phyloP scores from a whole-genome alignment of 2,888 invertebrate genomes.

The Caenorhabditis angaria region DNA sequence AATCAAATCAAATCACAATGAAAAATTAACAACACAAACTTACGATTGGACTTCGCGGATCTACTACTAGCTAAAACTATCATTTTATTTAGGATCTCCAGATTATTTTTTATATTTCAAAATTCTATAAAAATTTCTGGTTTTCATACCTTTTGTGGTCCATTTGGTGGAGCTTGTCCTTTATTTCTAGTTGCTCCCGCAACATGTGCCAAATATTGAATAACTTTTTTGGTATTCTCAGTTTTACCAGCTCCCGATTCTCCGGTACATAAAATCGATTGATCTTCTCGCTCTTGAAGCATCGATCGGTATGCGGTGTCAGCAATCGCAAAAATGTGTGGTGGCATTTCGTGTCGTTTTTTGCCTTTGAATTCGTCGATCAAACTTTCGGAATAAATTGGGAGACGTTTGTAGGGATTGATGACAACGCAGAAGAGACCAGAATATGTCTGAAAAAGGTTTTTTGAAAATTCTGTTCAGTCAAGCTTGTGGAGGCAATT shows the following conservation, averaged over 20 bases:
- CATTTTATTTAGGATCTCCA: background rate
- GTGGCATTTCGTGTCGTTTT: conserved; percentile 92
- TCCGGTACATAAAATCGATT: conserved; percentile 98
- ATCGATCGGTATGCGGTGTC: conserved; percentile 98
- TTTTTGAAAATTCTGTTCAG: too few species aligned
- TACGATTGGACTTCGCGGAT: conserved; percentile 51
- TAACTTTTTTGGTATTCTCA: conserved; percentile 99
- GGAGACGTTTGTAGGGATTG: conserved; percentile 89
- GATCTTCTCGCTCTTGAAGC: conserved; percentile 99
- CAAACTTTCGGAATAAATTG: conserved; percentile 98
- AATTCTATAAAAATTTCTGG: background rate
- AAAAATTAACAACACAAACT: conserved; percentile 32
- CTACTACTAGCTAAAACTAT: conserved; percentile 38
- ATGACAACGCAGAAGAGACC: conserved; percentile 99
- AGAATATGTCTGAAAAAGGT: conserved; percentile 93
- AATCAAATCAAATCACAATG: conserved; percentile 35
- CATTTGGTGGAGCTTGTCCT: conserved; percentile 13
- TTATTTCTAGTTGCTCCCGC: conserved; percentile 82
- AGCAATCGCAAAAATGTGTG: conserved; percentile 99
- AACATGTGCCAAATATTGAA: conserved; percentile 98
- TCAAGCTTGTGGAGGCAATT: background rate
- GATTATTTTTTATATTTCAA: background rate
- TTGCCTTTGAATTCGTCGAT: conserved; percentile 93
- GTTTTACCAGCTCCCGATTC: conserved; percentile 99
- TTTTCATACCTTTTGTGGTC: conserved; percentile 32